These are phyloP conservation scores for Whitmania pigra DNA, from an alignment of 1,140 invertebrate genomes.

Conservation along the genomic window DNA sequence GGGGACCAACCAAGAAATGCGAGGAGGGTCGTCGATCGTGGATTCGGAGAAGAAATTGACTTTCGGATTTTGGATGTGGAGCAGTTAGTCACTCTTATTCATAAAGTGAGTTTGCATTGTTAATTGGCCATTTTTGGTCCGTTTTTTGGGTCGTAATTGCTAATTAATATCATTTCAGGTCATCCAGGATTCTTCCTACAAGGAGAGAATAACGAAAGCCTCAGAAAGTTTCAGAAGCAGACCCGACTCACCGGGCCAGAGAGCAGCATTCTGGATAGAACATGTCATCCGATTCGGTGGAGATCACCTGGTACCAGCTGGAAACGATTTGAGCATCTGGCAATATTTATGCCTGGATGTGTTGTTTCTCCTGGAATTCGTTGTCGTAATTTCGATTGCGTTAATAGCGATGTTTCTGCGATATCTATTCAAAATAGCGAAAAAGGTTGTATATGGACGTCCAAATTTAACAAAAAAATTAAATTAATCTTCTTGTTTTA, in stretches of 20 bases:
- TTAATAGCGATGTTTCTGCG: too few species aligned
- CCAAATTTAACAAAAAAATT: too few species aligned
- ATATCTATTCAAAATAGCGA: too few species aligned
- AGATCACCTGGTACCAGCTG: conserved; percentile 14
- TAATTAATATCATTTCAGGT: conserved; percentile 3
- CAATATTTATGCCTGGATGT: conserved; percentile 16
- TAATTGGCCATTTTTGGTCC: too few species aligned
- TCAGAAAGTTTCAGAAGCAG: conserved; percentile 11
- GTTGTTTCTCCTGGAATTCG: not conserved
- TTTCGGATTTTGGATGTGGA: not conserved
- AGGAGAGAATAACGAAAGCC: not conserved
- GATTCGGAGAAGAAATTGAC: conserved; percentile 6
- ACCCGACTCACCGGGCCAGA: not conserved
- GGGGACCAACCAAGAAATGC: conserved; percentile 25
- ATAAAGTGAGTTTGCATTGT: not conserved
- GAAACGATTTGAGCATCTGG: not conserved
- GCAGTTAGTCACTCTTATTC: conserved; percentile 6
- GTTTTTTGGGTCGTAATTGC: too few species aligned
- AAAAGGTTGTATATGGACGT: too few species aligned
- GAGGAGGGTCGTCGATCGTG: not conserved
- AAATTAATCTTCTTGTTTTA: too few species aligned
- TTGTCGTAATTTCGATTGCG: too few species aligned
- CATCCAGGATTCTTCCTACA: conserved; percentile 14
- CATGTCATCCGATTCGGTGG: conserved; percentile 13
- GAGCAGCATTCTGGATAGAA: conserved; percentile 14